Evolutionary conservation across 2,888 invertebrate species (phyloP), one percentile per base, ranked within the genome.

Genomic region (Furcula furcula): DNA sequence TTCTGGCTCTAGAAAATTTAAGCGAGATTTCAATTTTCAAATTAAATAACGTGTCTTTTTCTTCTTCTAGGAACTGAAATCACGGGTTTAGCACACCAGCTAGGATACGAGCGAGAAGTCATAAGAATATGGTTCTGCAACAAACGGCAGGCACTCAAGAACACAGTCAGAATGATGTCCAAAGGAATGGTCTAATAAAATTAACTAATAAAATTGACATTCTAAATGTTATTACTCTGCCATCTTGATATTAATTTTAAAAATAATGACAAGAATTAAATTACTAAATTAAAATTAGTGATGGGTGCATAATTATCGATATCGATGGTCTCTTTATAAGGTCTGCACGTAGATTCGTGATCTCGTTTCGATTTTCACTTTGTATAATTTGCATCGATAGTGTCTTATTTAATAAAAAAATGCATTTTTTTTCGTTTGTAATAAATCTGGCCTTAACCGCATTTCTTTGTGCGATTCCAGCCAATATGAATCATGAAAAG

Each of bases 101-200:
- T 99, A 37, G 98, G 98, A 55, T 98, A 98, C 83, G 98, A 98
- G 74, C 92, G 98, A 34, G 98, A 99, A 90, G 98, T 98, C 32
- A 98, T 99, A 67, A 91, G 98, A 80, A 98, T 99, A 87, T 99
- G 99, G 98, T 99, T 99, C 88, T 99, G 98, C 89, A 99, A 99
- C 89, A 98, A 98, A 85, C 92, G 98, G 35, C 98, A 99, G 84
- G 98, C 98, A 1, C 91, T 98, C 54, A 98, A 98, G 83, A 98
- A 98, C 77, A 98, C 98, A n/a, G 97, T 98, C 50, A 91, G 96
- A 65, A 95, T 96, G 96, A 96, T 96, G 95, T 95, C 95, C 32
- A 95, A 95, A 87, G 94, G 94, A 58, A 93, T 94, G 92, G 93
- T 94, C 56, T 94, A 92, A 88, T 10, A 12, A 7, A 28, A 61